Evolutionary conservation across 2,888 invertebrate genomes (phyloP), one percentile per base, ranked within the genome.

Genomic region (Drosophila kuntzei): DNA sequence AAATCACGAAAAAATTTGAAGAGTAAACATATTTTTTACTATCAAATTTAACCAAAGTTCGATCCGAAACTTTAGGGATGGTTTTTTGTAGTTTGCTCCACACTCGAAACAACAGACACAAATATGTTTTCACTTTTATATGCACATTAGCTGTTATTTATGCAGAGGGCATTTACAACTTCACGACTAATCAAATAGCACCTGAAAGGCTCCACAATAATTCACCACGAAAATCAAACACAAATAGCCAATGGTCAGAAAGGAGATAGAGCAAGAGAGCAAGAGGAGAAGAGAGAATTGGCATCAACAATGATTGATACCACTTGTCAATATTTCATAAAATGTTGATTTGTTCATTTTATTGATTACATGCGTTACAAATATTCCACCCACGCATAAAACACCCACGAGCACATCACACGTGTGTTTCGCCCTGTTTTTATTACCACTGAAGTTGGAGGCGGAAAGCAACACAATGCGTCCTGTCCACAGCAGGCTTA

Each of bases 291-390:
- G 34, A 34, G 46, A 14, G 25, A 25, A 36, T 18, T 34, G 57
- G 22, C 18, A 60, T 34, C 36, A 64, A 51, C 66, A 47, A 70
- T 89, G 84, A 85, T 89, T 89, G 85, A 85, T 85, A 80, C 76
- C 74, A 71, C 79, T 81, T 85, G 89, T 79, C 85, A 81, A 79
- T 81, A 85, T 85, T 81, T 82, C 85, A 85, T 81, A 87, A 81
- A 87, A 84, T 74, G 76, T 89, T 87, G 81, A 85, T 89, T 87
- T 87, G 76, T 87, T 79, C 65, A 84, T 76, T 84, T 85, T 71
- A 85, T 89, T 84, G 84, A 79, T 84, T 74, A 84, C 81, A 89
- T 83, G 75, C 70, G 67, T 77, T 77, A 85, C 72, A 85, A 72
- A 67, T 75, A 67, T 58, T 51, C 54, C 55, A 39, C 41, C 22